Percentiles rank a stretch among this genome's conserved stretches.
Evolutionary conservation across 2,113 vertebrate species (phyloP).

Genomic region (Saguinus imperator): DNA sequence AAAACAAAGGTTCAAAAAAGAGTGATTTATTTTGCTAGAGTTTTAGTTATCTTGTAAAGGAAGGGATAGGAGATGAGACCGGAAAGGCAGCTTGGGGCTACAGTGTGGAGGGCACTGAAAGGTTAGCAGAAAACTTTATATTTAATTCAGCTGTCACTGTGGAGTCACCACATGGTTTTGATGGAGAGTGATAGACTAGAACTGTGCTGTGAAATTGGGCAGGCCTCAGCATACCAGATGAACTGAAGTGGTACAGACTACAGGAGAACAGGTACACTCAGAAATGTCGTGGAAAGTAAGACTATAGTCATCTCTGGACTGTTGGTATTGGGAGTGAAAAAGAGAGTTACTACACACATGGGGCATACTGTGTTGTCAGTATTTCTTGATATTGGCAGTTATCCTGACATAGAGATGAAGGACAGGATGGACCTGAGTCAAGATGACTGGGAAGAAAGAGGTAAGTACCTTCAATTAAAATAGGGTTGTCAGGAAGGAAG

Average conservation of each 20-base stretch:
- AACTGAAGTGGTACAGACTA: not conserved
- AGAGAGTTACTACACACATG: not conserved
- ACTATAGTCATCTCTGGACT: not conserved
- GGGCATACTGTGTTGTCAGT: not conserved
- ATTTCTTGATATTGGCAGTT: conserved; percentile 23
- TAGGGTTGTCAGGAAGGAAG: not conserved
- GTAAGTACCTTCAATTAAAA: not conserved
- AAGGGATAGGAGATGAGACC: not conserved
- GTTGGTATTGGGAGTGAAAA: not conserved
- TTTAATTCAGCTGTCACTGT: not conserved
- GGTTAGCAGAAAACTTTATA: not conserved
- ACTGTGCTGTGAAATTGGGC: not conserved
- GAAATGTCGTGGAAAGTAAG: not conserved
- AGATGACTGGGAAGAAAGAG: not conserved
- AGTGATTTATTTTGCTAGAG: conserved; percentile 7
- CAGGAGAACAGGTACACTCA: not conserved
- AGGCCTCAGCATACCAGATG: not conserved
- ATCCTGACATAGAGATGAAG: not conserved
- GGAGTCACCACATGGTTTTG: not conserved
- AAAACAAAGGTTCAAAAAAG: not conserved
- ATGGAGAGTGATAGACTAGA: not conserved
- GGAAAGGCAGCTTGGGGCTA: not conserved
- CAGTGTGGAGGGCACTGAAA: not conserved
- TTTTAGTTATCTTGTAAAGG: not conserved
- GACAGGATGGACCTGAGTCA: not conserved